Percentiles rank a stretch among this genome's conserved stretches.
These are phyloP conservation scores for Sepiola atlantica DNA, from an alignment of 2,888 invertebrate species.

Conservation along the genomic window DNA sequence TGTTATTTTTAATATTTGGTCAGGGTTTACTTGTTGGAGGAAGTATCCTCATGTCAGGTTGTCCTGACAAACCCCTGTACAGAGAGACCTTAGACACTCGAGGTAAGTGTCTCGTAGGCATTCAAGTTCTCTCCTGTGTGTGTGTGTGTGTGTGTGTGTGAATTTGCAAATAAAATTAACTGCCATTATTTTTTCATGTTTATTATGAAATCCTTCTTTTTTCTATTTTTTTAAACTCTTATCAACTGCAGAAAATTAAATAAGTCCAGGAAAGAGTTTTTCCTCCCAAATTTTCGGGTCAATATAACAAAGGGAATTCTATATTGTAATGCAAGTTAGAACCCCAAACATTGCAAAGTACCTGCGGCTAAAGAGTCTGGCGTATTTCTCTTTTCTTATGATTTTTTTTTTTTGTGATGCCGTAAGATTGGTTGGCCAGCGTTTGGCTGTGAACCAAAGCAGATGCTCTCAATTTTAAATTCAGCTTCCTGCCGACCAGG, in stretches of 20 bases:
- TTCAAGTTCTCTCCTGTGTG: too few species aligned
- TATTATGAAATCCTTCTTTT: not conserved
- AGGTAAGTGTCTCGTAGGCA: too few species aligned
- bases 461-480: slow-evolving; percentile 32
- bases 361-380: not conserved
- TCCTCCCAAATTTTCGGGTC: not conserved
- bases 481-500: slow-evolving; percentile 18
- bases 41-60: too few species aligned
- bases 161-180: not conserved
- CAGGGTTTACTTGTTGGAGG: too few species aligned
- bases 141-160: not conserved
- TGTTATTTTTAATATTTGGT: too few species aligned
- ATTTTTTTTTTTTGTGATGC: not conserved
- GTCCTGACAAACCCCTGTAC: too few species aligned
- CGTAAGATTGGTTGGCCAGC: not conserved
- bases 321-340: slow-evolving; percentile 32
- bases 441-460: slow-evolving; percentile 13
- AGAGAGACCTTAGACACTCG: too few species aligned
- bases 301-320: not conserved
- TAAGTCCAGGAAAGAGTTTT: not conserved
- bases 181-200: not conserved
- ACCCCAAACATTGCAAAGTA: not conserved
- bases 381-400: not conserved
- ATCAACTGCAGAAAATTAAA: not conserved
- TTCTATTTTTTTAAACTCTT: too few species aligned